These are phyloP conservation scores for Bungarus multicinctus DNA, from an alignment of 2,113 vertebrate species.

Conservation along the genomic window DNA sequence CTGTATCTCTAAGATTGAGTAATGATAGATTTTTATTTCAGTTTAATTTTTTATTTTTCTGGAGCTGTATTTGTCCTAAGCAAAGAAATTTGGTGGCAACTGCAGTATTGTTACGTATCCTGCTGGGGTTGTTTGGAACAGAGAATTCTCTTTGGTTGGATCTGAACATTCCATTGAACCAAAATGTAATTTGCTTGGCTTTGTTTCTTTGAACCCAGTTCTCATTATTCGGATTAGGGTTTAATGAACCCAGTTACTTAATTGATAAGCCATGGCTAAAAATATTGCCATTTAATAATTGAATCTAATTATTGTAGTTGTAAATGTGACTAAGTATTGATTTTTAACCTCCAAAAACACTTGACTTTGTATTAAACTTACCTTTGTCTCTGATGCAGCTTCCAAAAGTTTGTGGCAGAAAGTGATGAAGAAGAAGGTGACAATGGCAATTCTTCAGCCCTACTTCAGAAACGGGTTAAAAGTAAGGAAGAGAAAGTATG, in stretches of 20 bases:
- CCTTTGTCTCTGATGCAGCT: conserved; percentile 59
- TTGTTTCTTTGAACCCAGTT: neutral
- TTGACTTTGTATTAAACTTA: neutral
- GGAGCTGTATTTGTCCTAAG: neutral
- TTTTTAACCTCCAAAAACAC: neutral
- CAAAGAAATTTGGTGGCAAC: neutral
- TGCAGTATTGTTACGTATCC: neutral
- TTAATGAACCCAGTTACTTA: neutral
- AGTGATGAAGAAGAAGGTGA: conserved; percentile 67
- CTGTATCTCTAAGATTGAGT: neutral
- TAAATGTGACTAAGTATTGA: neutral
- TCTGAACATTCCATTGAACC: neutral
- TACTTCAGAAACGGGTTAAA: conserved; percentile 76
- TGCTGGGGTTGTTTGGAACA: neutral
- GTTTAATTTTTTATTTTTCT: neutral
- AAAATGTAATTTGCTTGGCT: neutral
- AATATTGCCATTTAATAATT: neutral
- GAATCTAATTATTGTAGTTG: neutral
- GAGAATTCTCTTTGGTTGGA: neutral
- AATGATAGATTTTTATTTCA: neutral
- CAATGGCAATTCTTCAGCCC: conserved; percentile 33
- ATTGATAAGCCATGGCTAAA: neutral
- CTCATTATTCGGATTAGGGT: neutral
- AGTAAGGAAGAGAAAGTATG: conserved; percentile 80
- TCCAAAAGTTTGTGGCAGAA: conserved; percentile 79